Evolutionary conservation across 1,140 invertebrate genomes (phyloP).

Genomic region (Drosophila mayri): DNA sequence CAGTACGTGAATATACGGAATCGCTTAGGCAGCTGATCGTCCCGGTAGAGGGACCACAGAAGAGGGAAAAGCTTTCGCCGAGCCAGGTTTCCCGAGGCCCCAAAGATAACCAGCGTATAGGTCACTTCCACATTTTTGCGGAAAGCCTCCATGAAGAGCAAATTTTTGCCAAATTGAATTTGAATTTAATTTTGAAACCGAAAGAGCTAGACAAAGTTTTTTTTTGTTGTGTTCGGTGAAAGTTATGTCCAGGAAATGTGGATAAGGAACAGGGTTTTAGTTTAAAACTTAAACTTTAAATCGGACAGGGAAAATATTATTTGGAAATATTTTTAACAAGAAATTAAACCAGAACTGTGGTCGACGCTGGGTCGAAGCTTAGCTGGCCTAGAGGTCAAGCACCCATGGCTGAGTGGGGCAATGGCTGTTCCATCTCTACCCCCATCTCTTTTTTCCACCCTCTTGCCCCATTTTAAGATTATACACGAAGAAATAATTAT

Average conservation of each 20-base stretch:
- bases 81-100: constrained; percentile 57
- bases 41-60: constrained; percentile 60
- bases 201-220: not conserved
- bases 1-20: constrained; percentile 55
- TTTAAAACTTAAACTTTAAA: no score
- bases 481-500: constrained; percentile 24
- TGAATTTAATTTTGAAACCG: constrained; percentile 9
- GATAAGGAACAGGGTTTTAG: not conserved
- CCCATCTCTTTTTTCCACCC: not conserved
- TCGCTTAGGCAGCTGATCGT: constrained; percentile 52
- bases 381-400: constrained; percentile 49
- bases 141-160: constrained; percentile 41
- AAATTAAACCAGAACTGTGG: not conserved
- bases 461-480: constrained; percentile 51
- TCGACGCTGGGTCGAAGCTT: constrained; percentile 29
- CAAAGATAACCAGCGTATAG: constrained; percentile 63
- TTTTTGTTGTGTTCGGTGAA: not conserved
- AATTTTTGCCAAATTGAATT: constrained; percentile 6
- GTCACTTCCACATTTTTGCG: constrained; percentile 12
- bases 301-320: not conserved
- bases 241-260: not conserved
- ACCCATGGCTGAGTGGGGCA: constrained; percentile 30
- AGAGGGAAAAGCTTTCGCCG: constrained; percentile 52
- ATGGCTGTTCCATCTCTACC: constrained; percentile 1
- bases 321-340: not conserved